These are phyloP conservation scores for Pseudoips prasinana DNA, from an alignment of 2,888 invertebrate species.

Conservation along the genomic window DNA sequence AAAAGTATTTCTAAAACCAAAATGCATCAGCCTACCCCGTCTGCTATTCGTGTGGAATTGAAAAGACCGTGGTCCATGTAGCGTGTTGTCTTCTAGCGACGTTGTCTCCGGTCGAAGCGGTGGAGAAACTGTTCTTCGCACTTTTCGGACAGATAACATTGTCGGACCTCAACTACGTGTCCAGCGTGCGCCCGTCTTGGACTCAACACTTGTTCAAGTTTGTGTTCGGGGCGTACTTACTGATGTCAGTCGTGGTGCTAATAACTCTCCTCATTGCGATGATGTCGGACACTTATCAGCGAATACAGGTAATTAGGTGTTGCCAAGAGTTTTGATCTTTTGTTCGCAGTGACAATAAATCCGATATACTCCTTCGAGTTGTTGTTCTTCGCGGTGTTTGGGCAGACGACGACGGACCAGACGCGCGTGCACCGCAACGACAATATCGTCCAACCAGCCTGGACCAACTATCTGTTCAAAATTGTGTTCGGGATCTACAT, in stretches of 20 bases:
- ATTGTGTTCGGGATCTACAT: slow-evolving; percentile 96
- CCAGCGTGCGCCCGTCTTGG: slow-evolving; percentile 88
- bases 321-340: slow-evolving; percentile 55
- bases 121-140: slow-evolving; percentile 99
- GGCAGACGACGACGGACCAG: slow-evolving; percentile 92
- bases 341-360: slow-evolving; percentile 94
- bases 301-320: slow-evolving; percentile 94
- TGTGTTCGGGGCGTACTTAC: slow-evolving; percentile 98
- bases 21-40: slow-evolving; percentile 61
- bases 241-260: slow-evolving; percentile 98
- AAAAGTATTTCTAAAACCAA: background rate
- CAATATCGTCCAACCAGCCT: slow-evolving; percentile 86
- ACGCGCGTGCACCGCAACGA: slow-evolving; percentile 85
- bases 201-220: slow-evolving; percentile 93
- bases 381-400: slow-evolving; percentile 99
- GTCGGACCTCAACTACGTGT: slow-evolving; percentile 90
- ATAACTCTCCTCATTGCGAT: slow-evolving; percentile 99
- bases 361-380: slow-evolving; percentile 97
- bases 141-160: slow-evolving; percentile 97
- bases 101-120: slow-evolving; percentile 94
- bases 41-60: slow-evolving; percentile 34
- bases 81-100: slow-evolving; percentile 85
- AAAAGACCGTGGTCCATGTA: slow-evolving; percentile 67
- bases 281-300: slow-evolving; percentile 99
- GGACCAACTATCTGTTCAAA: slow-evolving; percentile 94